Percentiles rank a stretch among this genome's conserved stretches.
Conservation (phyloP, 2,113 vertebrate species). For the Neodon shergylaensis region DNA sequence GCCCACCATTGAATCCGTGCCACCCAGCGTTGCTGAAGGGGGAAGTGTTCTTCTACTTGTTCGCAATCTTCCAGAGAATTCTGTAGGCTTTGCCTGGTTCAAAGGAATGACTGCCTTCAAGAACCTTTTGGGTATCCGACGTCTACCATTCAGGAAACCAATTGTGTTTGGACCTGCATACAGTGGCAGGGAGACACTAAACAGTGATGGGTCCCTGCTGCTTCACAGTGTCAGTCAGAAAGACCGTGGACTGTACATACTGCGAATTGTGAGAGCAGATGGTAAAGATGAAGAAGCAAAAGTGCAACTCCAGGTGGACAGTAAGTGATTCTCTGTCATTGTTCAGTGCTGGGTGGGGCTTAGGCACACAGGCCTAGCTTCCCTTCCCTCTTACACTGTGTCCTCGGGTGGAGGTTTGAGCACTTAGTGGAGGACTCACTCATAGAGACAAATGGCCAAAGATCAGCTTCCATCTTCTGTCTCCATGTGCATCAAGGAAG, state of each 20-base stretch:
- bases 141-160: fast-evolving
- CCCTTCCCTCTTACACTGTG: background rate
- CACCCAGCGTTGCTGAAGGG: fast-evolving
- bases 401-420: background rate
- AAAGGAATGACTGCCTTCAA: fast-evolving
- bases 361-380: background rate
- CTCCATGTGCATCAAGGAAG: background rate
- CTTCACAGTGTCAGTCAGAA: background rate
- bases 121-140: fast-evolving
- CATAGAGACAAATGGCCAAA: background rate
- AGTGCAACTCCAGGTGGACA: background rate
- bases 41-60: background rate
- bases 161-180: fast-evolving
- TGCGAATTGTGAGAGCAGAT: background rate
- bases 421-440: background rate
- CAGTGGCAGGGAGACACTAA: background rate
- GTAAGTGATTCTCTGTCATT: background rate
- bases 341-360: background rate
- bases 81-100: fast-evolving
- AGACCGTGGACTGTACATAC: background rate
- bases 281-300: fast-evolving
- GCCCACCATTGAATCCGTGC: background rate
- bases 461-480: too few relatives aligned
- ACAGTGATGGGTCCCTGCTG: slow-evolving; percentile 48
- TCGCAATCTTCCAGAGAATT: background rate